These are phyloP conservation scores for Achroia grisella DNA, from an alignment of 1,140 invertebrate species.

Conservation along the genomic window DNA sequence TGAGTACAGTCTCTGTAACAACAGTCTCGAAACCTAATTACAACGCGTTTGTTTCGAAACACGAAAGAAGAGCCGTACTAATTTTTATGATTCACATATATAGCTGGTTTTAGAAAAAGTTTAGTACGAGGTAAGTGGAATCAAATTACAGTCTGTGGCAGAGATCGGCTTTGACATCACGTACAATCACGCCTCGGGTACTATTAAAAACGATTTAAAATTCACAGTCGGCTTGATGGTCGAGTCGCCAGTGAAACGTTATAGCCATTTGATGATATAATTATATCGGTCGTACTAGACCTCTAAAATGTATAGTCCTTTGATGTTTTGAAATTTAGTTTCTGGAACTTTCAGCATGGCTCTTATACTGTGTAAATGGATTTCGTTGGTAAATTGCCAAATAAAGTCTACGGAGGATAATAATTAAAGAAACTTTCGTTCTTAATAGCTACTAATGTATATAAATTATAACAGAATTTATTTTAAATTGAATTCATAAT, in stretches of 20 bases:
- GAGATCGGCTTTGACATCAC: constrained; percentile 44
- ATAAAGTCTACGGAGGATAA: neutral
- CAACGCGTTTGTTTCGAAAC: constrained; percentile 24
- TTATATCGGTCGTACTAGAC: constrained; percentile 35
- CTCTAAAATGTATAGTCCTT: constrained; percentile 34
- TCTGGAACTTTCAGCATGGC: neutral
- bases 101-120: constrained; percentile 2
- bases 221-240: constrained; percentile 61
- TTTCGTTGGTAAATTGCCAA: neutral
- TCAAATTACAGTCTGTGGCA: constrained; percentile 38
- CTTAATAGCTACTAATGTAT: too few species aligned
- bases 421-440: neutral
- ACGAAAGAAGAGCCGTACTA: constrained; percentile 18
- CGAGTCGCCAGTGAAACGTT: constrained; percentile 38
- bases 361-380: constrained; percentile 3
- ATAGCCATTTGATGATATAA: constrained; percentile 54
- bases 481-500: too few species aligned
- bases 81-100: constrained; percentile 5
- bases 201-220: constrained; percentile 70
- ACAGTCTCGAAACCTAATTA: constrained; percentile 58
- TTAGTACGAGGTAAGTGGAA: constrained; percentile 22
- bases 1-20: constrained; percentile 47
- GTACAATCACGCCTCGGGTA: constrained; percentile 18
- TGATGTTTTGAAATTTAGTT: constrained; percentile 27
- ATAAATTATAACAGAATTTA: too few species aligned